These are phyloP conservation scores for Drosophila erecta DNA, from an alignment of 1,140 invertebrate species.

Conservation along the genomic window DNA sequence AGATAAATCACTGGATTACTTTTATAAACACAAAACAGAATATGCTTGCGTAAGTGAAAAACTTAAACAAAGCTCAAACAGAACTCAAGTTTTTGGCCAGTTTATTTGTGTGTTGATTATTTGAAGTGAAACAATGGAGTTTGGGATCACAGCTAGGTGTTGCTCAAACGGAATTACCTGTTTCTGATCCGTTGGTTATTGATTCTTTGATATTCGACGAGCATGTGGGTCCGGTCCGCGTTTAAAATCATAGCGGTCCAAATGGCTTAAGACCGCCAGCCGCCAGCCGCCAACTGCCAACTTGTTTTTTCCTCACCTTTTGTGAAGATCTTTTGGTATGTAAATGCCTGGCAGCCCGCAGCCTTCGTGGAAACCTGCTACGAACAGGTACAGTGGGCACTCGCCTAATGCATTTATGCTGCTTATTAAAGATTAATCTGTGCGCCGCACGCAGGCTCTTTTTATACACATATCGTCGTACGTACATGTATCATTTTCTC, in stretches of 20 bases:
- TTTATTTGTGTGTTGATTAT: neutral
- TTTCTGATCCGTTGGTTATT: slow-evolving; percentile 4
- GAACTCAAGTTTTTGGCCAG: slow-evolving; percentile 7
- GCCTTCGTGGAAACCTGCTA: slow-evolving; percentile 29
- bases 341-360: slow-evolving; percentile 36
- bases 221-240: slow-evolving; percentile 30
- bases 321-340: slow-evolving; percentile 51
- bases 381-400: slow-evolving; percentile 22
- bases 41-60: slow-evolving; percentile 49
- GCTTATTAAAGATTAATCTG: slow-evolving; percentile 46
- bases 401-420: slow-evolving; percentile 42
- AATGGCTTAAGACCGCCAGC: slow-evolving; percentile 3
- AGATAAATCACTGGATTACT: slow-evolving; percentile 27
- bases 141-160: neutral
- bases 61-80: neutral
- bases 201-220: slow-evolving; percentile 12
- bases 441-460: slow-evolving; percentile 24
- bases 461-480: neutral
- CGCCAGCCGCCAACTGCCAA: slow-evolving; percentile 8
- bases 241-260: slow-evolving; percentile 3
- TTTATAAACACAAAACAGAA: neutral
- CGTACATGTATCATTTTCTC: slow-evolving; percentile 20
- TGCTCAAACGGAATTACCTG: slow-evolving; percentile 6
- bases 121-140: slow-evolving; percentile 13
- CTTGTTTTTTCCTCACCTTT: slow-evolving; percentile 30